Evolutionary conservation across 1,140 invertebrate species (phyloP), one percentile per base, ranked within the genome.

Genomic region (Mylabris phalerata): DNA sequence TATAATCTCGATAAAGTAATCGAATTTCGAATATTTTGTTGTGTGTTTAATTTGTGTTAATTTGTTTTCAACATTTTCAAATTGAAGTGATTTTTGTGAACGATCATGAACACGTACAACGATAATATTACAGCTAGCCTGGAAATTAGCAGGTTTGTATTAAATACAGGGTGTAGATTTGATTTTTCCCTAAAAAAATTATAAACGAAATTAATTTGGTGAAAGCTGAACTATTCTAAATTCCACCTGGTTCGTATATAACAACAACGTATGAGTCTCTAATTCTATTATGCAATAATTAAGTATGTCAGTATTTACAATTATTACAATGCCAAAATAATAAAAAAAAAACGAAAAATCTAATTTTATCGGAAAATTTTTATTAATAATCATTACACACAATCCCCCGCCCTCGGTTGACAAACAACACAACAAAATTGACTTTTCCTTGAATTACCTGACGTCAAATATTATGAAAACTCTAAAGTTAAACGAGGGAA

Each of bases 81-180:
- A 46, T 45, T 43, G 11, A 39, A 46, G 32, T 32, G 32, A 32
- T 32, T 32, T 32, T 7, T 32, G 32, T 32, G 32, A 5, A 32
- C 32, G 38, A 71, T n/a, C n/a, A n/a, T 71, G 69, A 69, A 66
- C 51, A 60, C 60, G 2, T 69, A 67, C 50, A 52, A 57, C 4
- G 69, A 69, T 50, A 69, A 69, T 48, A 64, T 71, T 50, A 68
- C 62, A 24, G 59, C 61, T 10, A 69, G 59, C 58, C 63, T 71
- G 64, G 69, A 70, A 60, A 68, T 69, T 46, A 67, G 64, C 64
- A 69, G 69, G 69, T 71, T 59, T 44, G 44, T 25, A 39, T 27
- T 50, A 40, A 46, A 55, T 10, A 25, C 1, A 9, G 27, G 11
- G 27, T 27, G 27, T 11, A 25, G 10, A 49, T 10, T 5, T 9